These are phyloP conservation scores for Sclerurus mexicanus DNA, from an alignment of 2,113 vertebrate genomes.

Conservation along the genomic window DNA sequence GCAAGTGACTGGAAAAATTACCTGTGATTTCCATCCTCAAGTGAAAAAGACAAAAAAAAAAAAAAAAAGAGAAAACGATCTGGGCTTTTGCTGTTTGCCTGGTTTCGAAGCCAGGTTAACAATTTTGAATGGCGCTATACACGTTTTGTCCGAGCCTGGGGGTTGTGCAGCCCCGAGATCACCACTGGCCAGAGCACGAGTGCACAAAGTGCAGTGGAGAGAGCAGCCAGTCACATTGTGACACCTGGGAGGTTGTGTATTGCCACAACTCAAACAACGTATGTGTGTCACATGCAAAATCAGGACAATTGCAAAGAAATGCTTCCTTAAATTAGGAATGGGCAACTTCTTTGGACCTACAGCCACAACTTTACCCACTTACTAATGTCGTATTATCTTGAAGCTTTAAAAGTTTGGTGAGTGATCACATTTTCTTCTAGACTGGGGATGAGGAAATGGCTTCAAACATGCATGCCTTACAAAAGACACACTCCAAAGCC, in stretches of 20 bases:
- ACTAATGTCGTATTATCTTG: background rate
- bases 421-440: background rate
- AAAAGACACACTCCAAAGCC: conserved; percentile 19
- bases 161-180: background rate
- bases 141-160: background rate
- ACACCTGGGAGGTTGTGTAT: background rate
- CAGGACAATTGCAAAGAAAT: background rate
- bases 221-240: background rate
- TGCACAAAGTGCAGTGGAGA: background rate
- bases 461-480: conserved; percentile 17
- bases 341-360: background rate
- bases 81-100: background rate
- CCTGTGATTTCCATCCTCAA: background rate
- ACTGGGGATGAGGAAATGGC: background rate
- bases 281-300: background rate
- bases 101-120: background rate
- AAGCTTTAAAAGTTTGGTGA: background rate
- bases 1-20: conserved; percentile 24
- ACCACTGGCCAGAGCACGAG: background rate
- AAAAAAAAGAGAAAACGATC: background rate
- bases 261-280: background rate
- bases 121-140: background rate
- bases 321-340: background rate
- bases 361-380: conserved; percentile 36
- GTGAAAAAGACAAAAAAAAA: background rate